Percentiles rank a stretch among this genome's conserved stretches.
Evolutionary conservation across 2,113 vertebrate genomes (phyloP).

Genomic region (Oxygymnocypris stewartii): DNA sequence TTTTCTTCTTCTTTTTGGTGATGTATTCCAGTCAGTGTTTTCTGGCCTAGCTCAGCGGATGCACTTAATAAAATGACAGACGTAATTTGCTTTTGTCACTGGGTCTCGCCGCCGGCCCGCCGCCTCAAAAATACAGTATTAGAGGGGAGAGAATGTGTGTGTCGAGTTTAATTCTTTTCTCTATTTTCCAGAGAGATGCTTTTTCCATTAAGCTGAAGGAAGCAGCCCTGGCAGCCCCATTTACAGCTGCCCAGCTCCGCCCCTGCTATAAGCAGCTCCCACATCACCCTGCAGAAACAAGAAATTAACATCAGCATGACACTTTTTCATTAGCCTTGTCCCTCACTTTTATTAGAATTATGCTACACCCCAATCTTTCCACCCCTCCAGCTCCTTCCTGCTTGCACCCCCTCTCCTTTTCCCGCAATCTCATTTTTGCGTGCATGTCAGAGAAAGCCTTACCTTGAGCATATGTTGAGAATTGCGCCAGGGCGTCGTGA

Average conservation of each 20-base stretch:
- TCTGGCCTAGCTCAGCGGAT: slow-evolving; percentile 88
- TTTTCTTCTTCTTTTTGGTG: slow-evolving; percentile 66
- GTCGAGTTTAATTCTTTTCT: slow-evolving; percentile 98
- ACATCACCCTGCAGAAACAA: slow-evolving; percentile 83
- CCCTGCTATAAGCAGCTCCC: slow-evolving; percentile 90
- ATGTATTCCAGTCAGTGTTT: slow-evolving; percentile 88
- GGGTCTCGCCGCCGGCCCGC: slow-evolving; percentile 85
- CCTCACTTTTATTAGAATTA: slow-evolving; percentile 82
- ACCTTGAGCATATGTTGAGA: slow-evolving; percentile 90
- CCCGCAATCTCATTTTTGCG: slow-evolving; percentile 39
- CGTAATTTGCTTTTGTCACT: slow-evolving; percentile 99
- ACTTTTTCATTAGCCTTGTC: slow-evolving; percentile 95
- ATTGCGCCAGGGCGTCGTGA: slow-evolving; percentile 90
- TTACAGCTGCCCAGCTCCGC: slow-evolving; percentile 96
- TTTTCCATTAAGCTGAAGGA: slow-evolving; percentile 98
- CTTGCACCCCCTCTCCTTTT: slow-evolving; percentile 47
- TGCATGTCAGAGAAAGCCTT: slow-evolving; percentile 68
- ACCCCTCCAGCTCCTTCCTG: slow-evolving; percentile 77
- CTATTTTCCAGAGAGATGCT: slow-evolving; percentile 99
- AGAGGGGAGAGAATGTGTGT: slow-evolving; percentile 87
- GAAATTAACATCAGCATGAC: slow-evolving; percentile 98
- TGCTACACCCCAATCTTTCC: slow-evolving; percentile 73
- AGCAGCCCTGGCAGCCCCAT: slow-evolving; percentile 98
- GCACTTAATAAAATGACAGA: slow-evolving; percentile 99
- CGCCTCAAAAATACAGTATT: slow-evolving; percentile 99